Base-by-base conservation (phyloP, 2,888 invertebrate species). In the Alentia gelatinosa region DNA sequence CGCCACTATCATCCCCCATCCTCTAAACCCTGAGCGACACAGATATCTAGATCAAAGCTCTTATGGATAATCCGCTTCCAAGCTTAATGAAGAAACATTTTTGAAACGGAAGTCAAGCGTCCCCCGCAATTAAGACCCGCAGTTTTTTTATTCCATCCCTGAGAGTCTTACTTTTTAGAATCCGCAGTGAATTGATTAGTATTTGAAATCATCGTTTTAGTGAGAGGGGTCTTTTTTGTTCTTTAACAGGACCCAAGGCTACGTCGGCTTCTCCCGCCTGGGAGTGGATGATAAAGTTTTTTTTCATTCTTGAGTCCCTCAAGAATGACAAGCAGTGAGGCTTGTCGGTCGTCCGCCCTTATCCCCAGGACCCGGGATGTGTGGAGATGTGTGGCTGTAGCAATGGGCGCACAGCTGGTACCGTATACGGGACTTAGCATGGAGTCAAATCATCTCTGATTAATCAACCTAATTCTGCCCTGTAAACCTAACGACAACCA, bases 121-220 rank as follows among this genome's bases (percentile, higher is more conserved):
- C 68, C 68, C 68, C 68, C 30, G 26, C 68, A 68, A 68, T 68
- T 68, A 68, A 68, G 68, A 30, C 30, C 30, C n/a, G 33, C 30
- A 12, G 68, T 26, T 68, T 47, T 47, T 68, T 68, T 30, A 30
- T 68, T 26, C 68, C 33, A 30, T 68, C 68, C 68, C 30, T 68
- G 30, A 68, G 30, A 68, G 68, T 68, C n/a, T 19, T 56, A n/a
- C 56, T 56, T 68, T 68, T 68, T 68, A 30, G n/a, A 68, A 68
- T 68, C 68, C 68, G 68, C n/a, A 26, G 30, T 30, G 68, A 68
- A 68, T 68, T 68, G 68, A 68, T 68, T 68, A 68, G 68, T 68
- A 68, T 68, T 68, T 68, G 68, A 68, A 68, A 68, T 68, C 68
- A 68, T 68, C 68, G 68, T 68, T 68, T 68, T 68, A 68, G 68